phyloP scores from a whole-genome alignment of 2,797 vertebrate species.

The Hydrophis major region DNA sequence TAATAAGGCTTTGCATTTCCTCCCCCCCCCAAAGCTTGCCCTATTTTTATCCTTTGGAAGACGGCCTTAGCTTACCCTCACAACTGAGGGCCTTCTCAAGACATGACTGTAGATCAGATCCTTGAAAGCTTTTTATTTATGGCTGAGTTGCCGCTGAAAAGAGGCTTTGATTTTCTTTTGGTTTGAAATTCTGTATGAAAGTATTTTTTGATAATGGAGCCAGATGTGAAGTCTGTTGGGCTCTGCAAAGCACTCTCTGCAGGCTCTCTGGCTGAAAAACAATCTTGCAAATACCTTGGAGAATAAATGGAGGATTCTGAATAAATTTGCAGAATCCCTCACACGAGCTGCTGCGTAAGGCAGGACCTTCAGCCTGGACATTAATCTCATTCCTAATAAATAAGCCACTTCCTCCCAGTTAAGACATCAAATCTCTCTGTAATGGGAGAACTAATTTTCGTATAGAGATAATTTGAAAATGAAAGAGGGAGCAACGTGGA shows the following conservation, averaged over 20 bases:
- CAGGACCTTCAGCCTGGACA: not conserved
- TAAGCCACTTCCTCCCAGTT: not conserved
- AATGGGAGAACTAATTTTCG: not conserved
- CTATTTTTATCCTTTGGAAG: slow-evolving; percentile 1
- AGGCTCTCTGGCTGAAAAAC: not conserved
- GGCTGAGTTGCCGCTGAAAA: not conserved
- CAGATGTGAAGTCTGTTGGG: not conserved
- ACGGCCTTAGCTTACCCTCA: not conserved
- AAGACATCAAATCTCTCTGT: not conserved
- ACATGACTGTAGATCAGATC: not conserved
- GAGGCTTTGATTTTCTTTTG: not conserved
- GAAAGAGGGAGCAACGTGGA: not conserved
- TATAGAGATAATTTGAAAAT: slow-evolving; percentile 1
- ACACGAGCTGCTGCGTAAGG: not conserved
- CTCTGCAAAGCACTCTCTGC: not conserved
- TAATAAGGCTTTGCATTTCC: not conserved
- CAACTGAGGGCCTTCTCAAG: not conserved
- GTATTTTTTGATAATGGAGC: not conserved
- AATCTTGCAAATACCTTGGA: not conserved
- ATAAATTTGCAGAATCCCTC: not conserved
- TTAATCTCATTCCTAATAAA: not conserved
- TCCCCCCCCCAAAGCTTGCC: not conserved
- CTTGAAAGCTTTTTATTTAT: slow-evolving; percentile 15
- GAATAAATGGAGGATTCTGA: not conserved
- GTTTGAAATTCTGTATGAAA: slow-evolving; percentile 6